These are phyloP conservation scores for Camelus dromedarius DNA, from an alignment of 2,113 vertebrate genomes.

Conservation along the genomic window DNA sequence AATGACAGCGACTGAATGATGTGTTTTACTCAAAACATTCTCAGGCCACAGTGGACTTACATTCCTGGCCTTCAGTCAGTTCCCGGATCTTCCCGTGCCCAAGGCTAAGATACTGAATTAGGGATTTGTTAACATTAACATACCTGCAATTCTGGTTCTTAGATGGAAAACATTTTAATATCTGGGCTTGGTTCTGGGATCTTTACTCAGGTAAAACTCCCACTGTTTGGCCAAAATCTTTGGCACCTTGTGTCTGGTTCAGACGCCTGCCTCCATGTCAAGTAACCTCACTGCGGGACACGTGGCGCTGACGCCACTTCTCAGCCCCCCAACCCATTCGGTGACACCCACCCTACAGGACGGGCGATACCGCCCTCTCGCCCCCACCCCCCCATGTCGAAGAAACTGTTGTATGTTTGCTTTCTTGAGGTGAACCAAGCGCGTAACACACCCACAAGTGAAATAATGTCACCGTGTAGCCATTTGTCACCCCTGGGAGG, in stretches of 20 bases:
- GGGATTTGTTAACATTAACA: conserved; percentile 63
- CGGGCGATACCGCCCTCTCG: too few species aligned
- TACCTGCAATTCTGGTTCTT: conserved; percentile 73
- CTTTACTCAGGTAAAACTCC: conserved; percentile 45
- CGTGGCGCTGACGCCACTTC: neutral
- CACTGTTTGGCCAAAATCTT: conserved; percentile 25
- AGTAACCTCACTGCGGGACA: neutral
- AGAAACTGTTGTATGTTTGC: neutral
- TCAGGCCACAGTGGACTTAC: neutral
- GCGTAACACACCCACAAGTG: neutral
- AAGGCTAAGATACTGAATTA: conserved; percentile 57
- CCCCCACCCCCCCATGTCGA: too few species aligned
- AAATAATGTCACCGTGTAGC: neutral
- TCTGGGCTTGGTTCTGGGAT: conserved; percentile 58
- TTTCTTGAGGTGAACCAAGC: neutral
- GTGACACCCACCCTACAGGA: neutral
- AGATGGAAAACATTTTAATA: neutral
- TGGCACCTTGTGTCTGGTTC: neutral
- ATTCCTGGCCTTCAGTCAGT: conserved; percentile 37
- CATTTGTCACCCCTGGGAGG: neutral
- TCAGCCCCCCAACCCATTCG: neutral
- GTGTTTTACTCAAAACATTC: neutral
- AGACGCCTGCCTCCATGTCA: neutral
- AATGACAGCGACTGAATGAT: neutral
- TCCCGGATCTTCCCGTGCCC: conserved; percentile 55